Evolutionary conservation across 2,888 invertebrate genomes (phyloP), one percentile per base, ranked within the genome.

Genomic region (Megaustenia siamemsis): DNA sequence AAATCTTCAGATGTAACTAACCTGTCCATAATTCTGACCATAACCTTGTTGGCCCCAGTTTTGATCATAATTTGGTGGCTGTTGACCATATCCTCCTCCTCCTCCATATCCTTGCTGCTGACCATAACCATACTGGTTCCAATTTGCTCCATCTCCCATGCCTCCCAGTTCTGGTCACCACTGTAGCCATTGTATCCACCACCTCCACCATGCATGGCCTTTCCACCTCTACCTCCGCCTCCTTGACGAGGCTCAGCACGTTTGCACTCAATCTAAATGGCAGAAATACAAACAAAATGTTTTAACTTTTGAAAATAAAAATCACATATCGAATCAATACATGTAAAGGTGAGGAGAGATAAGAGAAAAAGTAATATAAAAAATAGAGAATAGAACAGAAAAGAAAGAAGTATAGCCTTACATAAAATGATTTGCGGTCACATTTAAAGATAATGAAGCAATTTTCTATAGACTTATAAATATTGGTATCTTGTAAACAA

Each of bases 211-310:
- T 15, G 8, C n/a, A n/a, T n/a, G 15, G 2, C 28, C 21, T 38
- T 49, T 0, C 76, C 60, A 8, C 86, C 84, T 35, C 83, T 40
- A 66, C 84, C 85, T 12, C 83, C 85, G 32, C 85, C 86, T n/a
- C 85, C 83, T 21, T 85, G 85, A 3, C 86, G 85, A 4, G 86
- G 86, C 53, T 86, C 86, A 45, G 86, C 86, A 32, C 85, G 75
- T 77, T 86, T 86, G 83, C 86, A 86, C 43, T 86, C 86, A 85
- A 86, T 78, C 86, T 86, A 75, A 76, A 63, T 63, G 56, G 63
- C 60, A 79, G 60, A 84, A 28, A 69, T 60, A 6, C n/a, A 60
- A 60, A 60, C 21, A 3, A 60, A 60, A 60, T 28, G n/a, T n/a
- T n/a, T n/a, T n/a, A n/a, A n/a, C n/a, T n/a, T n/a, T n/a, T n/a